A percentile compares a stretch with the other conserved stretches of the same genome.
Evolutionary conservation across 2,113 vertebrate genomes (phyloP).

Genomic region (Corapipo altera): DNA sequence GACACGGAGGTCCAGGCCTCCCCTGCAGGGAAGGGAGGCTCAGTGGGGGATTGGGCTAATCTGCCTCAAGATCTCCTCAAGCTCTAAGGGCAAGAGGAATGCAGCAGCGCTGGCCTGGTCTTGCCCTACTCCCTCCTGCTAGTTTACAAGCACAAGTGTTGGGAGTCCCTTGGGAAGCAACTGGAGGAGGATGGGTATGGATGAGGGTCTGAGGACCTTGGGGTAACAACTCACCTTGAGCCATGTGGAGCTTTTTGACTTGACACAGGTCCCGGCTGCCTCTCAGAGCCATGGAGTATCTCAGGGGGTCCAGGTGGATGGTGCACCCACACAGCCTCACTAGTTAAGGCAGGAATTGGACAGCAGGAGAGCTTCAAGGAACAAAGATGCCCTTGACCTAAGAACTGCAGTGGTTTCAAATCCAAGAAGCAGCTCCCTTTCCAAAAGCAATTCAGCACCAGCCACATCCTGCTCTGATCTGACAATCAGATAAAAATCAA

Average conservation of each 20-base stretch:
- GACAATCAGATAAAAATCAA: neutral
- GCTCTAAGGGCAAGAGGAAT: neutral
- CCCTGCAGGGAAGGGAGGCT: neutral
- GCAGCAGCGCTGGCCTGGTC: fast-evolving
- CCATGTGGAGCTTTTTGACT: neutral
- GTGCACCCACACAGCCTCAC: neutral
- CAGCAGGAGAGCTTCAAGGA: neutral
- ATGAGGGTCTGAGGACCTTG: neutral
- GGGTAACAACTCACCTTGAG: neutral
- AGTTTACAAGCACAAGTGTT: fast-evolving
- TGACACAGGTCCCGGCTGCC: neutral
- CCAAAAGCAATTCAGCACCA: neutral
- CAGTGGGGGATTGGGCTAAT: neutral
- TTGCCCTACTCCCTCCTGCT: neutral
- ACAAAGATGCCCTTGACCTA: no score
- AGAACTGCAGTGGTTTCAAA: neutral
- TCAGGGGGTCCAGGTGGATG: fast-evolving
- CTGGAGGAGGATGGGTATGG: neutral
- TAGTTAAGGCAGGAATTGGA: neutral
- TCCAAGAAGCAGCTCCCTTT: neutral
- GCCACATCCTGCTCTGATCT: neutral
- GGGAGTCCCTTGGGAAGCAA: neutral
- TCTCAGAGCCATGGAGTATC: fast-evolving
- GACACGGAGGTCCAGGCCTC: fast-evolving
- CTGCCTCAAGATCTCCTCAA: neutral